These are phyloP conservation scores for Trachurus trachurus DNA, from an alignment of 2,797 vertebrate genomes.

Conservation along the genomic window DNA sequence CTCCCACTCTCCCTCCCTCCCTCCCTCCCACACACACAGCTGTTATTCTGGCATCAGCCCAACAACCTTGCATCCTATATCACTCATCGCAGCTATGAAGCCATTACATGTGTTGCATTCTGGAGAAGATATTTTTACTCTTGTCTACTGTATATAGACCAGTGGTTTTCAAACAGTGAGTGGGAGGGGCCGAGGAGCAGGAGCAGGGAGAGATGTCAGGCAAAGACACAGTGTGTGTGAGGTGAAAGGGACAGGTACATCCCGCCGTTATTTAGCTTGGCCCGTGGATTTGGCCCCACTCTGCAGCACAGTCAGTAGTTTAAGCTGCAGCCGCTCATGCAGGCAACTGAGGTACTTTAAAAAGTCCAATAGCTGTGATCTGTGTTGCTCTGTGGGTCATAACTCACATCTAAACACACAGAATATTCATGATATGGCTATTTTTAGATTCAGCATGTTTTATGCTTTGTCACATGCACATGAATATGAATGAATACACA, in stretches of 20 bases:
- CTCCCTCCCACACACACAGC: background rate
- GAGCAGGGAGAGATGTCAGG: background rate
- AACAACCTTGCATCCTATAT: slow-evolving; percentile 39
- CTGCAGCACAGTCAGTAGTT: background rate
- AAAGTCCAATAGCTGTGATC: slow-evolving; percentile 5
- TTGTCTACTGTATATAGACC: background rate
- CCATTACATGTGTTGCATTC: slow-evolving; percentile 42
- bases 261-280: background rate
- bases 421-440: background rate
- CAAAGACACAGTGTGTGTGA: background rate
- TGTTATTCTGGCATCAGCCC: slow-evolving; percentile 53
- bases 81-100: slow-evolving; percentile 49
- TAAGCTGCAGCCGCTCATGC: background rate
- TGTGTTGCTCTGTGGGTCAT: slow-evolving; percentile 7
- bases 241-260: slow-evolving; percentile 8
- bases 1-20: background rate
- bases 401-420: background rate
- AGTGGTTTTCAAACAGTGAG: background rate
- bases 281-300: too few relatives aligned
- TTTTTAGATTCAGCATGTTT: background rate
- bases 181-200: background rate
- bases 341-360: slow-evolving; percentile 1
- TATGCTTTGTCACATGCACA: background rate
- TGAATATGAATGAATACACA: background rate
- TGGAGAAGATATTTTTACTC: slow-evolving; percentile 68